Evolutionary conservation across 2,113 vertebrate species (phyloP), one percentile per base, ranked within the genome.

Genomic region (Todiramphus saurophagus): DNA sequence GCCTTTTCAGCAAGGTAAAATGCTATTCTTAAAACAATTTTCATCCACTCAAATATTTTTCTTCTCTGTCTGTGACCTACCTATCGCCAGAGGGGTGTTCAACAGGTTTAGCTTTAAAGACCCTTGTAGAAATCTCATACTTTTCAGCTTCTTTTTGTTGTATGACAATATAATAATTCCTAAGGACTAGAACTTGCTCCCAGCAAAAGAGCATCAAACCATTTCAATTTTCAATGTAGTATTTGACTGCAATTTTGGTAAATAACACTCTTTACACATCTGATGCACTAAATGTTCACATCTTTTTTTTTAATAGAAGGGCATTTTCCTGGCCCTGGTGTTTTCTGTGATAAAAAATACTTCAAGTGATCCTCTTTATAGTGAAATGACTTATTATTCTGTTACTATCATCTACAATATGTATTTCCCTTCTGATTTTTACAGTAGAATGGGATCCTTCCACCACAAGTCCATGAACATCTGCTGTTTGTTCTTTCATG

Each of bases 11-110:
- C 28, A 63, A 76, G 8, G 63, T 75, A 56, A 87, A 95, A 85
- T 83, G 13, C 23, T 69, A 13, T 68, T 95, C 48, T 87, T 37
- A 85, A 96, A 95, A 74, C 53, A 55, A 69, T 83, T 95, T 93
- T 90, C 60, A 75, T 89, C n/a, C 11, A 50, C 13, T 69, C 37
- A 51, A 33, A 43, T 64, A 24, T 24, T 55, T 92, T 84, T 60
- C 35, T 63, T 93, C 70, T 79, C 56, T 82, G 41, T 68, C 25
- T 70, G 43, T 0, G 0, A 86, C 16, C 37, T 39, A 55, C 18
- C 82, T 94, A 62, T 67, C 3, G 4, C 46, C 43, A 62, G 53
- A 77, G 39, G 17, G 12, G 1, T 87, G 17, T 44, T 87, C 56
- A 87, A 73, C 7, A 39, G n/a, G 20, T 17, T 82, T 91, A 83